Base-by-base conservation (phyloP, 2,797 vertebrate genomes). In the Anolis apletophallus region DNA sequence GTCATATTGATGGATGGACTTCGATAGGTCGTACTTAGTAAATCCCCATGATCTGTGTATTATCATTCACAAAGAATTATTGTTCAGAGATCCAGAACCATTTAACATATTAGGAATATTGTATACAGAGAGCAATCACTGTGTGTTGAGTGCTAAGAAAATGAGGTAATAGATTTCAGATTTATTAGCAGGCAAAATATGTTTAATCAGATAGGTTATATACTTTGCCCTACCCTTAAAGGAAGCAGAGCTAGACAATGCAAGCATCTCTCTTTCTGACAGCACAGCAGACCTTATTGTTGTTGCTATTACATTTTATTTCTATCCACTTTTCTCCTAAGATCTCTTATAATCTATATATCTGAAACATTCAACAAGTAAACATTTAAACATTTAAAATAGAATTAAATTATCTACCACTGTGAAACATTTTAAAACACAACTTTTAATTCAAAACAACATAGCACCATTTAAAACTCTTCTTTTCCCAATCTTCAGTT, bases 1-100 rank as follows among this genome's bases (percentile, higher is more conserved):
- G 89, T 93, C 89, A 93, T n/a, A 89, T 92, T 91, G 92, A 94
- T 90, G 85, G 88, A 91, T 90, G 68, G 80, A 88, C 73, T 92
- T 59, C 80, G 87, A 83, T 89, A 83, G 72, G 36, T 89, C 86
- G 69, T 81, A 91, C 84, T 73, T 69, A 87, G 52, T 91, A 91
- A 94, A 87, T 91, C 90, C 69, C 90, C 13, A 23, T 29, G 2
- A 89, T 88, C 52, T 91, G 76, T 83, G 74, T 17, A 36, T 81
- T 89, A 88, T 92, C 90, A 91, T 91, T 91, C 52, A 91, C 32
- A 94, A 75, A 87, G 80, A 92, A 54, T 93, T 94, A 93, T 86
- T 92, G 86, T 88, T 85, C 69, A 40, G 84, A 86, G 34, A 81
- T 90, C 90, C 94, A 90, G 80, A 88, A 54, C 32, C 71, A 29